Percentiles rank a stretch among this genome's conserved stretches.
phyloP scores from a whole-genome alignment of 2,797 vertebrate species.

The Tragelaphus eurycerus region DNA sequence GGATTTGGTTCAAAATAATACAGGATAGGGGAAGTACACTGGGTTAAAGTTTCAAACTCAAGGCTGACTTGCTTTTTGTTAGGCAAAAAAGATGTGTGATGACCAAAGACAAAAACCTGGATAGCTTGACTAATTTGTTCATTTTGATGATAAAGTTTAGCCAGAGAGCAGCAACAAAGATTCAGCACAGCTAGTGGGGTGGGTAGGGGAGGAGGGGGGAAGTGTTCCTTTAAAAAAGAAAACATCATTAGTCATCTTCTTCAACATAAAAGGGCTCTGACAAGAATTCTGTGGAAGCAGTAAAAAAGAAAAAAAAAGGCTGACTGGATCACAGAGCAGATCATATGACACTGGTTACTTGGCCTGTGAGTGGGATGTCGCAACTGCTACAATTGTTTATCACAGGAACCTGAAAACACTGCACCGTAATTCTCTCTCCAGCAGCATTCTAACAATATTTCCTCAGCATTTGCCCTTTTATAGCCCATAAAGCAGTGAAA shows the following conservation, averaged over 20 bases:
- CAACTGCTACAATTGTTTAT: not conserved
- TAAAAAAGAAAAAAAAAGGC: not conserved
- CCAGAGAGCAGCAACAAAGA: not conserved
- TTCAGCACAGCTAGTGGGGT: not conserved
- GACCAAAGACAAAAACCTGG: not conserved
- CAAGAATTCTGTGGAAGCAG: not conserved
- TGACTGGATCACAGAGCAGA: not conserved
- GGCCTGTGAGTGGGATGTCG: not conserved
- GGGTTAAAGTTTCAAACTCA: not conserved
- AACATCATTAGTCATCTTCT: not conserved
- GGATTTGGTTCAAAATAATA: not conserved
- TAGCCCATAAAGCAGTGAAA: not conserved
- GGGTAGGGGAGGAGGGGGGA: fast-evolving
- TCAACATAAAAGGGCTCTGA: not conserved
- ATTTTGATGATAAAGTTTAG: not conserved
- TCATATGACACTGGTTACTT: not conserved
- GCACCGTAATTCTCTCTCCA: not conserved
- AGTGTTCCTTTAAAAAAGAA: not conserved
- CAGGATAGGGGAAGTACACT: not conserved
- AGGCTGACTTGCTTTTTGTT: not conserved
- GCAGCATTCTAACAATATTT: not conserved
- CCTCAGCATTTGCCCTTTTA: not conserved
- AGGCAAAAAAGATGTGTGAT: not conserved
- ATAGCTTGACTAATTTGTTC: not conserved
- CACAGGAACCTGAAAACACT: not conserved